Evolutionary conservation across 2,888 invertebrate genomes (phyloP), one percentile per base, ranked within the genome.

Genomic region (Macrostomum cliftonense): DNA sequence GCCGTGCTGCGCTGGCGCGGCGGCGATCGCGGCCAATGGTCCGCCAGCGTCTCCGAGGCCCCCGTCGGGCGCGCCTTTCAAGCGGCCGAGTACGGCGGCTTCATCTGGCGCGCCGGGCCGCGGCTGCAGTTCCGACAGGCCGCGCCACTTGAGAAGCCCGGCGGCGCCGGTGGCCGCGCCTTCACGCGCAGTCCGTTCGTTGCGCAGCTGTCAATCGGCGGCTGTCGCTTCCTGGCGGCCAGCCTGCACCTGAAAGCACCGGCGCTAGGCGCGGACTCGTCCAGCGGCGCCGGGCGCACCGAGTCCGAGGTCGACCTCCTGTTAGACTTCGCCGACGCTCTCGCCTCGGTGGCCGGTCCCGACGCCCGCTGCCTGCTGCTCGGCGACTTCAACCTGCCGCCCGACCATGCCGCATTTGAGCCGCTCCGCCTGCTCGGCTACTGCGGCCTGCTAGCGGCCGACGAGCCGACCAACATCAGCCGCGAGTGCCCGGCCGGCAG

Each of bases 1-100:
- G 70, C 78, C 52, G 76, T 80, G 12, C 68, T 72, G 17, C 79
- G 79, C 61, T 80, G 80, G 78, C 73, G 73, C 52, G 74, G 74
- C 52, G 78, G 40, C 40, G 20, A 77, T 62, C 75, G 76, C 51
- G 77, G 78, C 43, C 73, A 74, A 45, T 83, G 83, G 83, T 58
- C 63, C 28, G 61, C 57, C 57, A 56, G 56, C 1, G 58, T 60
- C 12, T 63, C 64, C 1, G 55, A 60, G 36, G 54, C 59, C 11
- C 53, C 61, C n/a, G 28, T 28, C 28, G 61, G 62, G 1, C 49
- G 58, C 37, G 59, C 61, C 58, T 58, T 54, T 42, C 58, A 56
- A 62, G 56, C 58, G 46, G 54, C 50, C 20, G 63, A 61, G 42
- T 62, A 61, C 55, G 58, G 62, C 47, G 66, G 65, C 1, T 64